phyloP scores from a whole-genome alignment of 2,888 invertebrate species.

The Diogma glabrata region DNA sequence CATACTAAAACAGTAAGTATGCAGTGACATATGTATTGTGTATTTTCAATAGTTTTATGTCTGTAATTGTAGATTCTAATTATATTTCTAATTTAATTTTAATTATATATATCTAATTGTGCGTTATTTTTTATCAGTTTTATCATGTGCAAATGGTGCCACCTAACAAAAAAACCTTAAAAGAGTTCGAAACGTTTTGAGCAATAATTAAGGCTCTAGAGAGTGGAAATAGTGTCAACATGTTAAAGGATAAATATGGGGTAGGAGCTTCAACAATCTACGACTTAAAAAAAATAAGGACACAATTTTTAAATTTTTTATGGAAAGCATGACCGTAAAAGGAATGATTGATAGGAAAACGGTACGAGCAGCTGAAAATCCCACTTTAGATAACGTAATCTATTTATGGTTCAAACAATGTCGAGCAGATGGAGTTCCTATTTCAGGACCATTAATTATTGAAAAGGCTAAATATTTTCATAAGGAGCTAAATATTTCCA shows the following conservation, averaged over 20 bases:
- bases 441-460: background rate
- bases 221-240: background rate
- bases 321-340: background rate
- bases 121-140: too few species aligned
- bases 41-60: too few species aligned
- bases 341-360: background rate
- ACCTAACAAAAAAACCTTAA: too few species aligned
- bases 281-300: too few species aligned
- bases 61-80: too few species aligned
- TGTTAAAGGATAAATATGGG: background rate
- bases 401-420: background rate
- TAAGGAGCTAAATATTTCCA: background rate
- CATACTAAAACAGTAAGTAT: too few species aligned
- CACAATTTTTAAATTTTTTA: constrained; percentile 1
- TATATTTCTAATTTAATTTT: too few species aligned
- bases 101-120: too few species aligned
- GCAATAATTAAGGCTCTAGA: background rate
- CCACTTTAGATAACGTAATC: background rate
- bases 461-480: background rate
- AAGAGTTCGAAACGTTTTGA: too few species aligned
- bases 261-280: background rate
- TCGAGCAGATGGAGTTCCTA: background rate
- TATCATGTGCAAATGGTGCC: too few species aligned
- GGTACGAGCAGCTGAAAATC: background rate
- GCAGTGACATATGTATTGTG: too few species aligned